Evolutionary conservation across 2,888 invertebrate species (phyloP).

Genomic region (Coecobrya sp.): DNA sequence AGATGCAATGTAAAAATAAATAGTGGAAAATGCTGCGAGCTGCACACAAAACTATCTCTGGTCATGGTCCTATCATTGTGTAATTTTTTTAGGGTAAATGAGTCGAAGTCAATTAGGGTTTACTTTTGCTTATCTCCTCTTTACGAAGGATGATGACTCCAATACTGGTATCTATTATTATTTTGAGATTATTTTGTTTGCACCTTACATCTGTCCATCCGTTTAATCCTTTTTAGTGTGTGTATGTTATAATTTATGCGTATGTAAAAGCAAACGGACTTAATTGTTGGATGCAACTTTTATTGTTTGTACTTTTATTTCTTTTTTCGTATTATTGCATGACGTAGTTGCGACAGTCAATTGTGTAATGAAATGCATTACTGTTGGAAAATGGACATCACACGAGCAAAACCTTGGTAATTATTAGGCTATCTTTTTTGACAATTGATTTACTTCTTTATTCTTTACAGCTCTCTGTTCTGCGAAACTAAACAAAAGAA

Average conservation of each 20-base stretch:
- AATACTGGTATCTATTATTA: constrained; percentile 9
- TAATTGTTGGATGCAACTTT: constrained; percentile 19
- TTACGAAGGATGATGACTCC: constrained; percentile 1
- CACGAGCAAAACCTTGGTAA: no score
- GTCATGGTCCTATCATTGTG: neutral
- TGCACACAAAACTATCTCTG: constrained; percentile 40
- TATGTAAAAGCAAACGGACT: neutral
- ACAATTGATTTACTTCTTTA: constrained; percentile 18
- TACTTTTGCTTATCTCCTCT: constrained; percentile 59
- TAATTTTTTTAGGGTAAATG: neutral
- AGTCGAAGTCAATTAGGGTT: constrained; percentile 74
- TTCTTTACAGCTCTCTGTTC: neutral
- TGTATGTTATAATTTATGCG: neutral
- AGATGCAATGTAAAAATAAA: constrained; percentile 23
- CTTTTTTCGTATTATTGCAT: neutral
- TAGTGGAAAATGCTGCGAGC: constrained; percentile 26
- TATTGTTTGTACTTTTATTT: neutral
- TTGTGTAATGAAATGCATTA: neutral
- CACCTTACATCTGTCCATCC: constrained; percentile 53
- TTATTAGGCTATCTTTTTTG: constrained; percentile 4
- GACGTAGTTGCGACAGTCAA: neutral
- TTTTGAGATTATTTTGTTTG: neutral
- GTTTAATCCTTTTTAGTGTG: constrained; percentile 39
- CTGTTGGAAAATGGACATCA: no score
- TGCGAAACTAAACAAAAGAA: neutral